Base-by-base conservation (phyloP, 2,113 vertebrate genomes). In the Australoheros scitulus region DNA sequence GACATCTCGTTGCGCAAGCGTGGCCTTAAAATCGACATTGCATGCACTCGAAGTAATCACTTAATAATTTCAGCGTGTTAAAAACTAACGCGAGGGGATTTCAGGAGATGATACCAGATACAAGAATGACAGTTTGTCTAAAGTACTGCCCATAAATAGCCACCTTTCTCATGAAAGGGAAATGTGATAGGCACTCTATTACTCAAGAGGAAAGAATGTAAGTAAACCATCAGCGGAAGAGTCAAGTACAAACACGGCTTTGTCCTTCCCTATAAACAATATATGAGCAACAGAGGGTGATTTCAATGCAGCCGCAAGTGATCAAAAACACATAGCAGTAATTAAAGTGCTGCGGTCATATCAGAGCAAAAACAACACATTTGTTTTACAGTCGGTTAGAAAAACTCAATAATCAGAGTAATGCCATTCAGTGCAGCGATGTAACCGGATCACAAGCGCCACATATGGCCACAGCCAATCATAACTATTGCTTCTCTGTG, bases 201-300 rank as follows among this genome's bases (percentile, higher is more conserved):
- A 94, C 94, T 94, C 94, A 93, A 92, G 89, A 93, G 91, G 91
- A 94, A 95, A 93, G 93, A 94, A 94, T 94, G 92, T 90, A 91
- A 93, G 93, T 94, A 93, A 94, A 93, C 88, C 93, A 93, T 93
- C 91, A 90, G 91, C 88, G 90, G 90, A 93, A 92, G 93, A 94
- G 88, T 93, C 87, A 85, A 93, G 91, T 80, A 94, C 93, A 95
- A 93, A 94, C 92, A 92, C 88, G 88, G 93, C 94, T 94, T 93
- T 95, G 93, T 95, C 90, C 91, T 91, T 85, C 83, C 77, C 60
- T 63, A 86, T 83, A 91, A 93, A 93, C 94, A 93, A 94, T 89
- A 90, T 87, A 80, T 87, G 84, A 90, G 90, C 87, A 82, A 59
- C 80, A 52, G 75, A 86, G 80, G 87, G 78, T 83, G 5, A 85